Evolutionary conservation across 2,113 vertebrate species (phyloP).

Genomic region (Tachuris rubrigastra): DNA sequence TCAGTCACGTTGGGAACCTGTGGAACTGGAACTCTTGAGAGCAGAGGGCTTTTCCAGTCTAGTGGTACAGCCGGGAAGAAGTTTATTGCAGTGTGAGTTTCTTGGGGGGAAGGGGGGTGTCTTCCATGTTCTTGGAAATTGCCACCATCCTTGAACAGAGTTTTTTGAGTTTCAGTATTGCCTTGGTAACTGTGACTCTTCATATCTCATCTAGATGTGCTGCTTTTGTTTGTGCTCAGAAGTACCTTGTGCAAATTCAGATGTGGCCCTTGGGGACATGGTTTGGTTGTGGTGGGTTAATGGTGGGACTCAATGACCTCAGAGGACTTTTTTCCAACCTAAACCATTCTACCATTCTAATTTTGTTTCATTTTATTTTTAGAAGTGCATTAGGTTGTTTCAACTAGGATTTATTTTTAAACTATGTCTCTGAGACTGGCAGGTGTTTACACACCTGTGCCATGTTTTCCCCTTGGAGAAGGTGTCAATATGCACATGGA

Average conservation of each 20-base stretch:
- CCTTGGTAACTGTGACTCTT: not conserved
- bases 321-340: not conserved
- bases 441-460: not conserved
- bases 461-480: not conserved
- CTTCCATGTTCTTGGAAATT: not conserved
- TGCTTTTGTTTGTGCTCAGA: not conserved
- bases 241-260: not conserved
- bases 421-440: not conserved
- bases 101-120: not conserved
- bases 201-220: not conserved
- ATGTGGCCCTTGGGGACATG: not conserved
- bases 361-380: not conserved
- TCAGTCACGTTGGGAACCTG: not conserved
- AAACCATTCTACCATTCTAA: not conserved
- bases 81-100: not conserved
- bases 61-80: not conserved
- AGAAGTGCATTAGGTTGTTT: not conserved
- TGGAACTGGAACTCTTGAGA: not conserved
- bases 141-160: not conserved
- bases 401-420: not conserved
- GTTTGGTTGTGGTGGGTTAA: not conserved
- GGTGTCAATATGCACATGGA: not conserved
- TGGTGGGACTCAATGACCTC: not conserved
- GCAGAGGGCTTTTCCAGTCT: not conserved
- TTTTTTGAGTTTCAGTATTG: not conserved